These are phyloP conservation scores for Scophthalmus maximus DNA, from an alignment of 2,113 vertebrate species.

Conservation along the genomic window DNA sequence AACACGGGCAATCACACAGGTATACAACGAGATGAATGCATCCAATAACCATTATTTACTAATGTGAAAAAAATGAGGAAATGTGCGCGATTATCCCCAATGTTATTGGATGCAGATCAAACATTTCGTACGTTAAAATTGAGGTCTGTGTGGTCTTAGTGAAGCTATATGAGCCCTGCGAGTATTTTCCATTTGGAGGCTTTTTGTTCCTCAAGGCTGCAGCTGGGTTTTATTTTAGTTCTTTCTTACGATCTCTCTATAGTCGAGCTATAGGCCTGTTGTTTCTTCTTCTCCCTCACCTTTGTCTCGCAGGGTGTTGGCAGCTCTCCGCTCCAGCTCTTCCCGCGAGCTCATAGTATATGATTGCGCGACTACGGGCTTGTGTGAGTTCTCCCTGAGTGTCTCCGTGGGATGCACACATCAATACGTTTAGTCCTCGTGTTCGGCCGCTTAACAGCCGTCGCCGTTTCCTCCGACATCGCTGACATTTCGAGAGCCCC, in stretches of 20 bases:
- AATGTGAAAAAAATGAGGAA: too few species aligned
- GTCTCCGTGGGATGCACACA: background rate
- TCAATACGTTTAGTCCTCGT: background rate
- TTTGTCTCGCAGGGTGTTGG: conserved; percentile 38
- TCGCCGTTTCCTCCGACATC: background rate
- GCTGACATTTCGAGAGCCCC: background rate
- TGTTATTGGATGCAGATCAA: too few species aligned
- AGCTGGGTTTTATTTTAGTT: too few species aligned
- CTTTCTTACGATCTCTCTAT: background rate
- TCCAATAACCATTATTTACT: too few species aligned
- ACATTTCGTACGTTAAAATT: too few species aligned
- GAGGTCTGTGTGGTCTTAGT: too few species aligned
- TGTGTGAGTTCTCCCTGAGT: background rate
- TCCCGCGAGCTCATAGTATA: background rate
- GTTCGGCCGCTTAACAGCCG: background rate
- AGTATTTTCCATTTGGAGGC: conserved; percentile 12
- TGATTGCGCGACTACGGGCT: background rate
- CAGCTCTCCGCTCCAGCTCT: conserved; percentile 34
- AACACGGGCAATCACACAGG: too few species aligned
- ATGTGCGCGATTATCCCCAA: too few species aligned
- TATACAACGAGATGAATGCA: too few species aligned
- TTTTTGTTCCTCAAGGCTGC: conserved; percentile 1
- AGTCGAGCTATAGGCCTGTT: conserved; percentile 7
- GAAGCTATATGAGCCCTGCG: background rate
- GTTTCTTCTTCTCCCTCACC: conserved; percentile 8